Evolutionary conservation across 2,888 invertebrate genomes (phyloP).

Genomic region (Amitus sp.): DNA sequence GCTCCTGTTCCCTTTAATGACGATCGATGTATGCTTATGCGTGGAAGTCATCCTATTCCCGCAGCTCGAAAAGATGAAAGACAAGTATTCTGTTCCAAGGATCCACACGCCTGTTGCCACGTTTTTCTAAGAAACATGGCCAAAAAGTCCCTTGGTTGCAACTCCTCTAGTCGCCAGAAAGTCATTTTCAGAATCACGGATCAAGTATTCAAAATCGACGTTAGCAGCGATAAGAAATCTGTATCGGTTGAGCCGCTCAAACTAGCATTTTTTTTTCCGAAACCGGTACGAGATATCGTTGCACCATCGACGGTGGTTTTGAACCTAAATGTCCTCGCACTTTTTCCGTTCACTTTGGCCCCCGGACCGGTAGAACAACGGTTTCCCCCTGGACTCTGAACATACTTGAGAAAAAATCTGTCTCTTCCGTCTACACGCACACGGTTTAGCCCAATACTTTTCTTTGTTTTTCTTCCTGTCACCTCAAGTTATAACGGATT

Average conservation of each 20-base stretch:
- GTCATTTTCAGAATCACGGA: not conserved
- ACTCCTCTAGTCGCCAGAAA: not conserved
- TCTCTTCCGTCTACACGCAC: too few species aligned
- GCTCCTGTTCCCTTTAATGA: not conserved
- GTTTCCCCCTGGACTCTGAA: too few species aligned
- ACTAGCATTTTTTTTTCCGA: not conserved
- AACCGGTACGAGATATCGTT: too few species aligned
- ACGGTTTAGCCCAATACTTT: too few species aligned
- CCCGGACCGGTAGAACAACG: too few species aligned
- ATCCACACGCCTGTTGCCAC: not conserved
- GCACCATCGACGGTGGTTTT: too few species aligned
- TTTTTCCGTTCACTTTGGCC: too few species aligned
- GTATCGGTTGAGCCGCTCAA: not conserved
- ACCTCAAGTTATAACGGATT: too few species aligned
- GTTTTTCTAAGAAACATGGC: not conserved
- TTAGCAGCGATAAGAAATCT: not conserved
- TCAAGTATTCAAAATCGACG: not conserved
- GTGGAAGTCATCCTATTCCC: not conserved
- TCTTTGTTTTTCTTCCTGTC: too few species aligned
- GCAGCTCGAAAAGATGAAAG: not conserved
- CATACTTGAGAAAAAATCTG: too few species aligned
- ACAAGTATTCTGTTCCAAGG: not conserved
- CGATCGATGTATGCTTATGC: not conserved
- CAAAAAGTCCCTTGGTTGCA: too few species aligned
- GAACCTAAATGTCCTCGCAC: too few species aligned